Evolutionary conservation across 2,888 invertebrate genomes (phyloP).

Genomic region (Drosophila greeni): DNA sequence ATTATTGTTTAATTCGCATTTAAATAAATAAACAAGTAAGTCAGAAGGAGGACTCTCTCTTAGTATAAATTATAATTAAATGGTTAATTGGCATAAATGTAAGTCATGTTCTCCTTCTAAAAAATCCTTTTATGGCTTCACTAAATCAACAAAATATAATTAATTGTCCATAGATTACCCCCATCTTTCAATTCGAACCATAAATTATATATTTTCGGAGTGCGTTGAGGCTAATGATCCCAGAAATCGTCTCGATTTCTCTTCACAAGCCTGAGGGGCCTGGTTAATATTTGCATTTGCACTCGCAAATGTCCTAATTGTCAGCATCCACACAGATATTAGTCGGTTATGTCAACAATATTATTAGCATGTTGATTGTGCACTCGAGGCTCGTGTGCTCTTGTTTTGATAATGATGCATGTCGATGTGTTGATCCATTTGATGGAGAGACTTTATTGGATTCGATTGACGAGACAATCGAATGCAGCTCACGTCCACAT

Average conservation of each 20-base stretch:
- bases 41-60: no score
- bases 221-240: constrained; percentile 3
- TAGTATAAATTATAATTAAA: no score
- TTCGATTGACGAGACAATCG: constrained; percentile 19
- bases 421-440: constrained; percentile 16
- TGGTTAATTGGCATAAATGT: background rate
- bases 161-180: background rate
- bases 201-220: background rate
- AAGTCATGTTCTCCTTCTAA: background rate
- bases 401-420: constrained; percentile 17
- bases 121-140: background rate
- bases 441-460: constrained; percentile 21
- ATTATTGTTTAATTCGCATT: background rate
- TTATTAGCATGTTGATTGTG: constrained; percentile 27
- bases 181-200: background rate
- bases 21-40: no score
- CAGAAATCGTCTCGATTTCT: constrained; percentile 12
- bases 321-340: constrained; percentile 25
- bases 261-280: background rate
- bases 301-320: constrained; percentile 24
- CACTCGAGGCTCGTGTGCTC: constrained; percentile 7
- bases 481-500: constrained; percentile 25
- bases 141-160: constrained; percentile 5
- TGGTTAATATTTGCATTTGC: constrained; percentile 29
- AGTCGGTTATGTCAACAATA: constrained; percentile 14